These are phyloP conservation scores for Hyalella azteca DNA, from an alignment of 2,888 invertebrate species.

Conservation along the genomic window DNA sequence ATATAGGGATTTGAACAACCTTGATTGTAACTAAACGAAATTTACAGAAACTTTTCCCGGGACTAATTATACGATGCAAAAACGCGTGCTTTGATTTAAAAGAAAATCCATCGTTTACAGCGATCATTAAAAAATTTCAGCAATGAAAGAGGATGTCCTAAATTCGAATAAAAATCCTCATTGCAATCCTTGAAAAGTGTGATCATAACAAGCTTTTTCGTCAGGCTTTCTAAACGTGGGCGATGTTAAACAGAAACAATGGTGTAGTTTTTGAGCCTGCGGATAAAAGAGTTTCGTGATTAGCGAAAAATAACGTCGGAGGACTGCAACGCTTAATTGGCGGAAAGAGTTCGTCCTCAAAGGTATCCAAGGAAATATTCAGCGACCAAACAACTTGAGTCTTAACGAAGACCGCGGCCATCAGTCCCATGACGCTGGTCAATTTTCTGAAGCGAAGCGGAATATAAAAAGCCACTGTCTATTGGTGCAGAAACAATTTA, in stretches of 20 bases:
- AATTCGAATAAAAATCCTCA: not conserved
- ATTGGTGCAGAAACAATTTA: too few species aligned
- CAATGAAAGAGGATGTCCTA: not conserved
- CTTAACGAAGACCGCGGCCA: not conserved
- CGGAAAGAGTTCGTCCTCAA: conserved; percentile 14
- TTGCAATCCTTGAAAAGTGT: not conserved
- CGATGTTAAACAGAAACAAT: not conserved
- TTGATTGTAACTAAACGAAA: not conserved
- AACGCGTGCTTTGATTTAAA: not conserved
- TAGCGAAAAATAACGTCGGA: conserved; percentile 3
- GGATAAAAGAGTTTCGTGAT: not conserved
- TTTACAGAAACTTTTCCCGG: not conserved
- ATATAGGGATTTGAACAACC: too few species aligned
- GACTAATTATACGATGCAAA: not conserved
- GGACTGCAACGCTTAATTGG: conserved; percentile 8
- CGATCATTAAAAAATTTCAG: not conserved
- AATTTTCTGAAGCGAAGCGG: too few species aligned
- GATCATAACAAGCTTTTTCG: conserved; percentile 1
- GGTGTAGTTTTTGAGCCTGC: not conserved
- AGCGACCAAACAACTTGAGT: not conserved
- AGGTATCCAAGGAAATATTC: conserved; percentile 1
- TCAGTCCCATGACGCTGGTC: too few species aligned
- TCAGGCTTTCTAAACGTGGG: not conserved
- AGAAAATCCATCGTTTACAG: not conserved
- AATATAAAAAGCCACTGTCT: too few species aligned